These are phyloP conservation scores for Clanis bilineata DNA, from an alignment of 2,888 invertebrate species.

Conservation along the genomic window DNA sequence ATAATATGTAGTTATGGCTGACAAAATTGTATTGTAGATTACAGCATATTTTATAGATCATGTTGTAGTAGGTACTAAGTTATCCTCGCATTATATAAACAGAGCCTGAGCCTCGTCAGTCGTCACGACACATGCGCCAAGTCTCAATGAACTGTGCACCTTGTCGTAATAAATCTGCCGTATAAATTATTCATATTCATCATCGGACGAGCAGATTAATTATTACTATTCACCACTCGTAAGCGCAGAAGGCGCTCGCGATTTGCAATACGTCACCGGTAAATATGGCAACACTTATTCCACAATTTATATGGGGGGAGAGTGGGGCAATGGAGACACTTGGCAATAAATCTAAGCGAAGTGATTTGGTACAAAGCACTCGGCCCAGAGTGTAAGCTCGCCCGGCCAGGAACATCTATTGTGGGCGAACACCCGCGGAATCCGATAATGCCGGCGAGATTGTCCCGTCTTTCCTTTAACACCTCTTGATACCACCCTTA, in stretches of 20 bases:
- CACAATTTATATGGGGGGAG: conserved; percentile 74
- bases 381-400: conserved; percentile 72
- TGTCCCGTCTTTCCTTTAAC: conserved; percentile 77
- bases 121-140: conserved; percentile 45
- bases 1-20: no score
- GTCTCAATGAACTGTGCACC: conserved; percentile 51
- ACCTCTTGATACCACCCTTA: conserved; percentile 61
- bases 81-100: not conserved
- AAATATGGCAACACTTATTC: conserved; percentile 82
- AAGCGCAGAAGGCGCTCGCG: conserved; percentile 69
- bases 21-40: no score
- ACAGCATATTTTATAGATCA: no score
- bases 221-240: conserved; percentile 71
- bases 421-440: conserved; percentile 72
- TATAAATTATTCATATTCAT: conserved; percentile 78
- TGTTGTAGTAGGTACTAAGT: no score
- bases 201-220: conserved; percentile 73
- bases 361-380: conserved; percentile 81
- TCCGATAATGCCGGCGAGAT: conserved; percentile 80
- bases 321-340: conserved; percentile 70
- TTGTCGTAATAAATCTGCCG: conserved; percentile 63
- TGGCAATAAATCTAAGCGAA: conserved; percentile 75
- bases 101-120: not conserved
- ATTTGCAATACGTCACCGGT: conserved; percentile 79
- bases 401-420: conserved; percentile 75